These are phyloP conservation scores for Melanogrammus aeglefinus DNA, from an alignment of 2,797 vertebrate species.

Conservation along the genomic window DNA sequence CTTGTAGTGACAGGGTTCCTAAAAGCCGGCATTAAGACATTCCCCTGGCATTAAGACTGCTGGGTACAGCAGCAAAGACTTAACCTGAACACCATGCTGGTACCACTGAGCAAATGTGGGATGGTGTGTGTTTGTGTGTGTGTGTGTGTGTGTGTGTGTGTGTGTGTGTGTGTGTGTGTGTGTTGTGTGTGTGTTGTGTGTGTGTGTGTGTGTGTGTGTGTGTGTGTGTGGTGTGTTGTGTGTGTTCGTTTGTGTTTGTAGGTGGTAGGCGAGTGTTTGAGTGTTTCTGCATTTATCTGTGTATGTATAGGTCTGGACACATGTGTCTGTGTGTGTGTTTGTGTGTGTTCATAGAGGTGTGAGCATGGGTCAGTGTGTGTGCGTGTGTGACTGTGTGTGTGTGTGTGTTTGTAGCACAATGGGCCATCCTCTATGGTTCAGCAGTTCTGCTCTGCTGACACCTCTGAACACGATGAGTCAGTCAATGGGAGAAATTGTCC, in stretches of 20 bases:
- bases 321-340: background rate
- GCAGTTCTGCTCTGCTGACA: conserved; percentile 44
- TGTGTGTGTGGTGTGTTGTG: background rate
- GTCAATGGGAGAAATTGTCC: conserved; percentile 40
- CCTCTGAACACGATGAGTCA: conserved; percentile 46
- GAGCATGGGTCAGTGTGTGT: background rate
- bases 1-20: background rate
- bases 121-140: conserved; percentile 17
- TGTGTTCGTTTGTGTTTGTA: background rate
- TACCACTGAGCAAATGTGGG: background rate
- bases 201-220: background rate
- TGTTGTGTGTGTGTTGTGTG: conserved; percentile 3
- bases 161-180: conserved; percentile 13
- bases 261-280: background rate
- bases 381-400: background rate
- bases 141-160: conserved; percentile 16
- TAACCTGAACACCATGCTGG: conserved; percentile 1
- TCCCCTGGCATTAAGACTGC: conserved; percentile 23
- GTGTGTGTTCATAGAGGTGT: background rate
- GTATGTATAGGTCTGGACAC: background rate
- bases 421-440: conserved; percentile 48
- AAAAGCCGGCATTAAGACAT: conserved; percentile 11
- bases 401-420: background rate
- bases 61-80: conserved; percentile 6
- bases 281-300: background rate